phyloP scores from a whole-genome alignment of 2,888 invertebrate species.

The Dryomyza anilis region DNA sequence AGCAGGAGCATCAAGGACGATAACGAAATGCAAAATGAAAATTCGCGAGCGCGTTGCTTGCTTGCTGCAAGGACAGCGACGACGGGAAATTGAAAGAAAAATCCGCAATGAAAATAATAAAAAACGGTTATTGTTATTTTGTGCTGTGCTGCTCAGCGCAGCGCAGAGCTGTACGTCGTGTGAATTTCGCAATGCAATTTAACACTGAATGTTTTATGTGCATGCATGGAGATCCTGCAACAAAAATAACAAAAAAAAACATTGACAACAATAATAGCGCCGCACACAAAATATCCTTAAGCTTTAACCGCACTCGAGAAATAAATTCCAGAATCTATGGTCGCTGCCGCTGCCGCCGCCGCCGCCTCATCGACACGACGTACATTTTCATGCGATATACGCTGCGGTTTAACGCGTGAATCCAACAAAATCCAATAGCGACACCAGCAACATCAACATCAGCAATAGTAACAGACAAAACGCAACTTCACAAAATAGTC shows the following conservation, averaged over 20 bases:
- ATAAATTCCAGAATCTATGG: constrained; percentile 45
- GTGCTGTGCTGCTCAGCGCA: not conserved
- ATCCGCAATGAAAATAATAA: constrained; percentile 8
- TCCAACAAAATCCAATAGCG: constrained; percentile 1
- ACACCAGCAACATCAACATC: too few relatives aligned
- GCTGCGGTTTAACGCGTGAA: constrained; percentile 24
- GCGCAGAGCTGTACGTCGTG: not conserved
- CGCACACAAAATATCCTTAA: constrained; percentile 46
- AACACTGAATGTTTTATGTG: not conserved
- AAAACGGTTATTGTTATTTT: not conserved
- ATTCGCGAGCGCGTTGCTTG: not conserved
- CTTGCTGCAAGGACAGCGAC: not conserved
- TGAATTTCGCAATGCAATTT: not conserved
- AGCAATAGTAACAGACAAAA: too few relatives aligned
- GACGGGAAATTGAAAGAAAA: not conserved
- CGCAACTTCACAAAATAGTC: too few relatives aligned
- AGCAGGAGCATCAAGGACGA: not conserved
- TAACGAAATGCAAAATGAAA: not conserved
- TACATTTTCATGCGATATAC: not conserved
- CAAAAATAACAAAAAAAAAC: constrained; percentile 22
- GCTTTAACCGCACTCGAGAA: constrained; percentile 46
- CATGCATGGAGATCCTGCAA: not conserved
- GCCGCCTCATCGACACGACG: not conserved
- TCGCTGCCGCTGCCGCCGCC: not conserved
- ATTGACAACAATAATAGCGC: constrained; percentile 26